Base-by-base conservation (phyloP, 2,797 vertebrate species). In the Periophthalmus magnuspinnatus region DNA sequence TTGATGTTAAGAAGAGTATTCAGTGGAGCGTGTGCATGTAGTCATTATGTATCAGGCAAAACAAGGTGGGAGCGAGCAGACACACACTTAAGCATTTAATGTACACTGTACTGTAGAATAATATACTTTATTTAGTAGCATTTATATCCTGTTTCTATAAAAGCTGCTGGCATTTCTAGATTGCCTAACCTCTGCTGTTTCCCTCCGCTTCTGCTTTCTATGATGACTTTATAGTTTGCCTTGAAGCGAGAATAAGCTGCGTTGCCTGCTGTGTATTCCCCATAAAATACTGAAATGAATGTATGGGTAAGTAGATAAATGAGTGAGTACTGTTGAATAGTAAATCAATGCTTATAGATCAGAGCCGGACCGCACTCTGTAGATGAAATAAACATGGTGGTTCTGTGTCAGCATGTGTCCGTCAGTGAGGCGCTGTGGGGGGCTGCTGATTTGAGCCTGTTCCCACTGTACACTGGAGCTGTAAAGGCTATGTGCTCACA, bases 331-430 rank as follows among this genome's bases (percentile, higher is more conserved):
- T 77, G 81, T 88, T 69, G 75, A 89, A 87, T 84, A 83, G 82
- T 78, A 89, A 92, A 91, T 93, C 88, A 63, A 89, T 92, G 86
- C 81, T 84, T 92, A 91, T 90, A 85, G 89, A 91, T 91, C 2
- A 75, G 63, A 82, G 84, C 81, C 88, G 73, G 74, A 81, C 88
- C 80, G 81, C 72, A 85, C 78, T 84, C 79, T 70, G 58, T 76
- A 59, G 78, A 83, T 86, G 63, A 86, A 88, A 84, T 81, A 48
- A 83, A 84, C 74, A 70, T 77, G 65, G 57, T 61, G 59, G 62
- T 65, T 52, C 55, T 75, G 56, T 71, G 36, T 61, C 52, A 32
- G 61, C 62, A 21, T 78, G 48, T 64, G 70, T 72, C 50, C 74
- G 69, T 67, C 41, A 74, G 57, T 66, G 22, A 70, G 47, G 66